Percentiles rank a stretch among this genome's conserved stretches.
phyloP scores from a whole-genome alignment of 2,888 invertebrate species.

The Drosophila acutilabella region DNA sequence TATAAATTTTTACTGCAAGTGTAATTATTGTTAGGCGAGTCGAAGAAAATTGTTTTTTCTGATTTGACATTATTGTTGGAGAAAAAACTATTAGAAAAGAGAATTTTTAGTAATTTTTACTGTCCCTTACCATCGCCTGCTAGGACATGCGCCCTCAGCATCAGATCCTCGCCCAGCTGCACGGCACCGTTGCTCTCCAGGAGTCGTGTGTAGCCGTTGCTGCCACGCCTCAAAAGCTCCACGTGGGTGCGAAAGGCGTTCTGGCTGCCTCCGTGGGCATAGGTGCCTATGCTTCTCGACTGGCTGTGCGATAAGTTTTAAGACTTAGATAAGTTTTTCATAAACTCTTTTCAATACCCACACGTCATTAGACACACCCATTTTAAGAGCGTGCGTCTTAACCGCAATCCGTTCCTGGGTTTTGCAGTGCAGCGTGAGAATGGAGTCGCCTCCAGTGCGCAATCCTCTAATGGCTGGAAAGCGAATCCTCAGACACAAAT shows the following conservation, averaged over 20 bases:
- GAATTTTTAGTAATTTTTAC: no score
- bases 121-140: conserved; percentile 86
- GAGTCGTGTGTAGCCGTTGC: conserved; percentile 86
- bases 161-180: conserved; percentile 87
- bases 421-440: conserved; percentile 86
- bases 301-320: conserved; percentile 66
- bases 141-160: conserved; percentile 86
- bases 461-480: conserved; percentile 87
- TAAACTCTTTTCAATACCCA: conserved; percentile 63
- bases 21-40: no score
- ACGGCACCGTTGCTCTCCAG: conserved; percentile 86
- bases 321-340: neutral
- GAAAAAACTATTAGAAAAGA: no score
- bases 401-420: conserved; percentile 86
- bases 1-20: no score
- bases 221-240: conserved; percentile 85
- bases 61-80: neutral
- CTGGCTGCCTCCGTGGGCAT: conserved; percentile 87
- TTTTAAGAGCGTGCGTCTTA: conserved; percentile 85
- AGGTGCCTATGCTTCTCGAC: conserved; percentile 82
- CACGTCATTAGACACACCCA: conserved; percentile 85
- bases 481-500: conserved; percentile 86
- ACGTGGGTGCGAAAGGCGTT: conserved; percentile 86
- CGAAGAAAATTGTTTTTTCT: no score
- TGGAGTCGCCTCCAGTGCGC: conserved; percentile 86